phyloP scores from a whole-genome alignment of 2,113 vertebrate genomes.

The Podilymbus podiceps region DNA sequence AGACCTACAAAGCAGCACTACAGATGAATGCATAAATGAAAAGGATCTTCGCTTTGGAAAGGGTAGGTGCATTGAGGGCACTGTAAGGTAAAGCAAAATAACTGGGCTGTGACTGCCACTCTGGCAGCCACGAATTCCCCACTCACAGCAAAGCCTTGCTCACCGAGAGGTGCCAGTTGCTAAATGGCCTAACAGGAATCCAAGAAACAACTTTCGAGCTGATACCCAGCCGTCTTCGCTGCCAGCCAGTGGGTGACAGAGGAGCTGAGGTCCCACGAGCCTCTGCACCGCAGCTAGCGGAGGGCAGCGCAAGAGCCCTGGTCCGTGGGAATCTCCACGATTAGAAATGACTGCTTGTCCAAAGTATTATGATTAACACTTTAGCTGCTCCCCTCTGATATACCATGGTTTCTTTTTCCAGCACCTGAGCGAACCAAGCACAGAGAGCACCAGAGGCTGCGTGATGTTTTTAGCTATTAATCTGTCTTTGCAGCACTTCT shows the following conservation, averaged over 20 bases:
- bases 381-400: not conserved
- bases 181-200: not conserved
- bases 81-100: conserved; percentile 28
- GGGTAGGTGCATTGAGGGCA: not conserved
- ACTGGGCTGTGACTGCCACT: not conserved
- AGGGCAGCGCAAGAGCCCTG: not conserved
- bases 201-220: not conserved
- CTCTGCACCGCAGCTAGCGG: rapidly evolving
- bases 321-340: not conserved
- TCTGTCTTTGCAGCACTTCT: not conserved
- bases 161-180: not conserved
- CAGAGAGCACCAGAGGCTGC: not conserved
- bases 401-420: not conserved
- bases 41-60: conserved; percentile 35
- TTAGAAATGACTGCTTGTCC: conserved; percentile 14
- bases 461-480: not conserved
- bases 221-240: not conserved
- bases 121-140: not conserved
- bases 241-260: not conserved
- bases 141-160: not conserved
- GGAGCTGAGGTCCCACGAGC: rapidly evolving
- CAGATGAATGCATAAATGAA: not conserved
- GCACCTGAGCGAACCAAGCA: not conserved
- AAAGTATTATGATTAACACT: not conserved
- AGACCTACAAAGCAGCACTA: not conserved